Percentiles rank a stretch among this genome's conserved stretches.
Evolutionary conservation across 2,888 invertebrate species (phyloP).

Genomic region (Beris chalybata): DNA sequence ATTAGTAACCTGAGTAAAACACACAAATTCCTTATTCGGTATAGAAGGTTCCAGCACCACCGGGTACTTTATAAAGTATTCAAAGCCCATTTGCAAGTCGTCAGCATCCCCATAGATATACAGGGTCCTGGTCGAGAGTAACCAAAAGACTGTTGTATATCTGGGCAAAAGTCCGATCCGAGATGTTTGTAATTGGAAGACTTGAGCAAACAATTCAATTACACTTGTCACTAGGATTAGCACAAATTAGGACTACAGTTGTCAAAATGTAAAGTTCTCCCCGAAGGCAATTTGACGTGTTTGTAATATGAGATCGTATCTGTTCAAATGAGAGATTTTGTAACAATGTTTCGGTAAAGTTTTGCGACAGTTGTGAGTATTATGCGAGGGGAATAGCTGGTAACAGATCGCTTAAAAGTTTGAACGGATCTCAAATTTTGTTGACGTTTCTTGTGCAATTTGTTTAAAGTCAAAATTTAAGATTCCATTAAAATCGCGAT

Average conservation of each 20-base stretch:
- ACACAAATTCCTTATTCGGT: conserved; percentile 28
- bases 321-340: too few species aligned
- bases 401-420: too few species aligned
- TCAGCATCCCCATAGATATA: not conserved
- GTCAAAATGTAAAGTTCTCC: conserved; percentile 22
- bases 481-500: too few species aligned
- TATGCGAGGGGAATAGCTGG: too few species aligned
- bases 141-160: not conserved
- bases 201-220: conserved; percentile 32
- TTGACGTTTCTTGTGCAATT: too few species aligned
- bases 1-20: conserved; percentile 37
- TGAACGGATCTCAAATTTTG: too few species aligned
- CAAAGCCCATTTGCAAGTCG: conserved; percentile 30
- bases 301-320: conserved; percentile 12
- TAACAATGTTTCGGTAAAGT: too few species aligned
- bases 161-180: conserved; percentile 3
- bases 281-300: conserved; percentile 20
- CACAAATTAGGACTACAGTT: conserved; percentile 24
- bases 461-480: too few species aligned
- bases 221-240: conserved; percentile 32
- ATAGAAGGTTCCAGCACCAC: conserved; percentile 7
- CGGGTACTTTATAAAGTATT: conserved; percentile 26
- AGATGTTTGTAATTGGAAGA: conserved; percentile 30
- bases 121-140: too few species aligned
- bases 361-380: too few species aligned